Conservation (phyloP, 1,140 invertebrate species). For the Pseudoatta argentina region DNA sequence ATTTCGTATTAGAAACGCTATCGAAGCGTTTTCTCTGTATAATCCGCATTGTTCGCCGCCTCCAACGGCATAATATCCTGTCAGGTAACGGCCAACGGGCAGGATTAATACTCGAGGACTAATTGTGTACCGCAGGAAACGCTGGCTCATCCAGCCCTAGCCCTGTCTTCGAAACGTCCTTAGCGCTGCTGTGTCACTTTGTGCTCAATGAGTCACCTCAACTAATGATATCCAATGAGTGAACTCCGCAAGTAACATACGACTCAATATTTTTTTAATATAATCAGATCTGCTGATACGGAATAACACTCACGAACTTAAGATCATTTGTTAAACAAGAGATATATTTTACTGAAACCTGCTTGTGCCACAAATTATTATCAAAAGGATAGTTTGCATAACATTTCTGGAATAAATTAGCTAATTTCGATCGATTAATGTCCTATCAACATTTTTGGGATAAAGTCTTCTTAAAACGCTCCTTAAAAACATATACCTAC, state of each 20-base stretch:
- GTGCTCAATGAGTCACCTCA: conserved; percentile 55
- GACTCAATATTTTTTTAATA: background rate
- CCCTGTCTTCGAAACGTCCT: conserved; percentile 63
- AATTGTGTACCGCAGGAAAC: conserved; percentile 82
- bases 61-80: conserved; percentile 83
- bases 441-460: background rate
- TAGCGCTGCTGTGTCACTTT: conserved; percentile 52
- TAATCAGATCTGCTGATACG: background rate
- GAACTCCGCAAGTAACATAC: conserved; percentile 21
- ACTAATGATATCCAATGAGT: conserved; percentile 63
- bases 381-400: background rate
- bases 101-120: conserved; percentile 83
- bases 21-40: conserved; percentile 83
- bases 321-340: background rate
- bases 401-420: background rate
- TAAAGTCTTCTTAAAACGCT: background rate
- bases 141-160: conserved; percentile 72
- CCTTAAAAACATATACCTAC: background rate
- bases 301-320: background rate
- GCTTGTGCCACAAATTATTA: background rate
- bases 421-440: background rate
- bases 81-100: conserved; percentile 79
- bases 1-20: conserved; percentile 83
- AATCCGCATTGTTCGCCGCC: conserved; percentile 83
- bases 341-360: background rate